Conservation (phyloP, 2,113 vertebrate species). For the Salminus brasiliensis region DNA sequence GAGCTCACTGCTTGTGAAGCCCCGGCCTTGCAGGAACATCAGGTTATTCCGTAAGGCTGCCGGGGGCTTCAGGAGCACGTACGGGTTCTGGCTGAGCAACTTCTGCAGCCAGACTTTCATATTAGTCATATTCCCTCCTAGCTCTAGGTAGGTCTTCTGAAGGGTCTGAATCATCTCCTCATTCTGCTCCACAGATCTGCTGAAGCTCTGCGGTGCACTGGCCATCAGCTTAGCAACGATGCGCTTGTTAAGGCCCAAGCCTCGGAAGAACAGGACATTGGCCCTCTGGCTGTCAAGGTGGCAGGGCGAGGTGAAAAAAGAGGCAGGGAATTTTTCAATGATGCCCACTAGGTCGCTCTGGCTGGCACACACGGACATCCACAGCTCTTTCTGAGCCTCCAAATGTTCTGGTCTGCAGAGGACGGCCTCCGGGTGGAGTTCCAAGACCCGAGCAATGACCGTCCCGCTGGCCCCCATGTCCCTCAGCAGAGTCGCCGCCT, state of each 20-base stretch:
- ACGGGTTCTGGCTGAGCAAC: constrained; percentile 90
- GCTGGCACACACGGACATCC: constrained; percentile 84
- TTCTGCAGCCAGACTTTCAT: constrained; percentile 92
- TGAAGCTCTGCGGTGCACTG: constrained; percentile 84
- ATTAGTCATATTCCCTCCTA: constrained; percentile 85
- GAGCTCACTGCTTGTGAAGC: constrained; percentile 82
- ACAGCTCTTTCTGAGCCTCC: constrained; percentile 80
- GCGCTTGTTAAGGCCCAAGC: constrained; percentile 84
- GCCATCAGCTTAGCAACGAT: constrained; percentile 89
- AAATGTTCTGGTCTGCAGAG: constrained; percentile 80
- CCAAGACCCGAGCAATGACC: constrained; percentile 79
- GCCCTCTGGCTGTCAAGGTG: constrained; percentile 79
- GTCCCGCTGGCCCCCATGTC: constrained; percentile 80
- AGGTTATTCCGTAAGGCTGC: constrained; percentile 79
- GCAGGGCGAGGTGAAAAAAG: constrained; percentile 83
- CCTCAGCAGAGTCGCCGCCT: constrained; percentile 78
- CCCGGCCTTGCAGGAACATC: constrained; percentile 77
- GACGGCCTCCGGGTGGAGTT: constrained; percentile 85
- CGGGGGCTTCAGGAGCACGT: constrained; percentile 83
- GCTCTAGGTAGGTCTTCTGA: constrained; percentile 78
- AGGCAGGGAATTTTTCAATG: constrained; percentile 90
- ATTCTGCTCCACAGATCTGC: constrained; percentile 81
- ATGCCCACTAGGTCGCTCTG: constrained; percentile 82
- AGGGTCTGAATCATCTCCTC: constrained; percentile 77
- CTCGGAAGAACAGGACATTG: constrained; percentile 86